Conservation (phyloP, 2,113 vertebrate genomes). For the Polypterus bichir region DNA sequence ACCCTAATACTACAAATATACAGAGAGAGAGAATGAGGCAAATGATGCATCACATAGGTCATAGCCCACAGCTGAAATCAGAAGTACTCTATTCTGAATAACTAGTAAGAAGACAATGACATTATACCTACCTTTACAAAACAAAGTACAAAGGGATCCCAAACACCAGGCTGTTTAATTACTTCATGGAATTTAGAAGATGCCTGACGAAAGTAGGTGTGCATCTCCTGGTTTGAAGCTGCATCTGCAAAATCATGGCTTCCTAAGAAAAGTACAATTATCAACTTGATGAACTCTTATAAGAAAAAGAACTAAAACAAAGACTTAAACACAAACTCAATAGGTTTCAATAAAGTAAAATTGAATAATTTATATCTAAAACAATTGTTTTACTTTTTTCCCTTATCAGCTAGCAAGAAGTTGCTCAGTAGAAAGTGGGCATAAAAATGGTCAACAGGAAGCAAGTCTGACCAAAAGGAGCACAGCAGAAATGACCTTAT, state of each 20-base stretch:
- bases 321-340: not conserved
- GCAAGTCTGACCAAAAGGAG: no score
- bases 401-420: not conserved
- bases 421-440: not conserved
- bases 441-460: not conserved
- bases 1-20: no score
- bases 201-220: slow-evolving; percentile 64
- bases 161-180: slow-evolving; percentile 69
- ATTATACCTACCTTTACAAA: slow-evolving; percentile 65
- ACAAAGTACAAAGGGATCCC: slow-evolving; percentile 77
- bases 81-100: not conserved
- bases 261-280: slow-evolving; percentile 24
- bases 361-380: not conserved
- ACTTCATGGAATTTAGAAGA: slow-evolving; percentile 56
- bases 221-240: slow-evolving; percentile 41
- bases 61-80: not conserved
- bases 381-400: not conserved
- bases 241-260: slow-evolving; percentile 31
- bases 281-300: slow-evolving; percentile 17
- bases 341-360: not conserved
- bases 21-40: not conserved
- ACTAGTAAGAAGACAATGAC: not conserved
- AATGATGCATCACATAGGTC: not conserved
- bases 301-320: slow-evolving; percentile 1
- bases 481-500: no score